A percentile compares a stretch with the other conserved stretches of the same genome.
phyloP scores from a whole-genome alignment of 2,888 invertebrate genomes.

The Julus scanicus region DNA sequence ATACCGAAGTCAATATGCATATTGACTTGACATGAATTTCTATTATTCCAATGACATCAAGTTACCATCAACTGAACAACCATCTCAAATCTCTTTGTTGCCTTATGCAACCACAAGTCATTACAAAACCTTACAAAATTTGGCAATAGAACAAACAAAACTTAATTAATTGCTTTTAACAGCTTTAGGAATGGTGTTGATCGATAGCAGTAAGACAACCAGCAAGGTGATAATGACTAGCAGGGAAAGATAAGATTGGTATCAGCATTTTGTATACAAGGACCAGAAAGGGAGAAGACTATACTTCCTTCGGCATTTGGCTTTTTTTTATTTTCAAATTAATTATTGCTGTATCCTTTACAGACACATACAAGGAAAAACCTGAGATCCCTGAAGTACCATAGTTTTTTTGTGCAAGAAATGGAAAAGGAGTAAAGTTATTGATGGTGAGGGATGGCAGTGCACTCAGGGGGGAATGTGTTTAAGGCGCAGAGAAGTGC shows the following conservation, averaged over 20 bases:
- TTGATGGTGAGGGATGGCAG: conserved; percentile 23
- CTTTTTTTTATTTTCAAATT: neutral
- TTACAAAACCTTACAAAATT: neutral
- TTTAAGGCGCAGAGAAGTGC: neutral
- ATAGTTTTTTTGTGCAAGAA: neutral
- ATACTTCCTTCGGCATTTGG: neutral
- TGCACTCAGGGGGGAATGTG: conserved; percentile 21
- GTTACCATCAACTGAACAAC: too few relatives aligned
- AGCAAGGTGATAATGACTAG: conserved; percentile 12
- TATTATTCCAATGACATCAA: too few relatives aligned
- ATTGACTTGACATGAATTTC: too few relatives aligned
- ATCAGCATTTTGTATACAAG: neutral
- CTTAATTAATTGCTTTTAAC: conserved; percentile 7
- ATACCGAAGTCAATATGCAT: too few relatives aligned
- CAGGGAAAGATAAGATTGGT: neutral
- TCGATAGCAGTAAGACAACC: conserved; percentile 15
- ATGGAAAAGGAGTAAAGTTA: conserved; percentile 15
- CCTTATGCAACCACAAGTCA: neutral
- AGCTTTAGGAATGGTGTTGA: neutral
- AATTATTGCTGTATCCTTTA: neutral
- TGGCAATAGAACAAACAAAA: neutral
- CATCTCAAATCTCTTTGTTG: too few relatives aligned
- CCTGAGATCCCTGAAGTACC: neutral
- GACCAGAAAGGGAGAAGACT: neutral
- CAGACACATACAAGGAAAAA: neutral